Conservation (phyloP, 2,888 invertebrate genomes). For the Eulithis testata region DNA sequence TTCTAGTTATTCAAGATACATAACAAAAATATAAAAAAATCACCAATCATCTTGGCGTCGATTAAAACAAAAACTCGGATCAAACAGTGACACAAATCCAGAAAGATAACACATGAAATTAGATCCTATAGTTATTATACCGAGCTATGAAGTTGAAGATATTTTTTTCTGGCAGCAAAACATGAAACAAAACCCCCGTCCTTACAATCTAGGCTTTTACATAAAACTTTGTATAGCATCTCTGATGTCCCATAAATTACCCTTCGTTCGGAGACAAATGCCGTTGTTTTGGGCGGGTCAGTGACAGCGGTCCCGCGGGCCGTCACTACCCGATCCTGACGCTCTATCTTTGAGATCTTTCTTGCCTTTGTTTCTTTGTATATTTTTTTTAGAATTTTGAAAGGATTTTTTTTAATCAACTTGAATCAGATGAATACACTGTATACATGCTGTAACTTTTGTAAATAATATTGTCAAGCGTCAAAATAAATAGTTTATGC, state of each 20-base stretch:
- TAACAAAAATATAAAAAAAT: too few relatives aligned
- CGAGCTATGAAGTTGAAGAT: too few relatives aligned
- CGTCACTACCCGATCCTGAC: slow-evolving; percentile 9
- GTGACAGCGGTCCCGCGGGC: slow-evolving; percentile 31
- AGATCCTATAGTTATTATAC: too few relatives aligned
- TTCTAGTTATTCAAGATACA: too few relatives aligned
- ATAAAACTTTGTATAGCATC: slow-evolving; percentile 18
- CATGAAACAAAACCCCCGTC: not conserved
- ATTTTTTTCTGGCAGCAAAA: not conserved
- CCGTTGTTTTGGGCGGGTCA: slow-evolving; percentile 27
- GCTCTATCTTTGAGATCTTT: slow-evolving; percentile 31
- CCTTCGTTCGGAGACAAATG: slow-evolving; percentile 25
- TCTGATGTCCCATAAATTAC: slow-evolving; percentile 26
- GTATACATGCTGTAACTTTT: too few relatives aligned
- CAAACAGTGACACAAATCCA: too few relatives aligned
- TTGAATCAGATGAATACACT: too few relatives aligned
- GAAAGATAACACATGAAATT: too few relatives aligned
- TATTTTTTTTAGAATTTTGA: slow-evolving; percentile 1
- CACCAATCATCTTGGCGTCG: too few relatives aligned
- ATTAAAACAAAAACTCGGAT: too few relatives aligned
- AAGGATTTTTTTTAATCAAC: slow-evolving; percentile 4
- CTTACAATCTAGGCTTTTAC: slow-evolving; percentile 5
- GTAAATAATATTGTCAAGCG: too few relatives aligned
- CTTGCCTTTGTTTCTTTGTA: slow-evolving; percentile 12
- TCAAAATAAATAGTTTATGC: too few relatives aligned